These are phyloP conservation scores for Dryadula phaetusa DNA, from an alignment of 2,888 invertebrate species.

Conservation along the genomic window DNA sequence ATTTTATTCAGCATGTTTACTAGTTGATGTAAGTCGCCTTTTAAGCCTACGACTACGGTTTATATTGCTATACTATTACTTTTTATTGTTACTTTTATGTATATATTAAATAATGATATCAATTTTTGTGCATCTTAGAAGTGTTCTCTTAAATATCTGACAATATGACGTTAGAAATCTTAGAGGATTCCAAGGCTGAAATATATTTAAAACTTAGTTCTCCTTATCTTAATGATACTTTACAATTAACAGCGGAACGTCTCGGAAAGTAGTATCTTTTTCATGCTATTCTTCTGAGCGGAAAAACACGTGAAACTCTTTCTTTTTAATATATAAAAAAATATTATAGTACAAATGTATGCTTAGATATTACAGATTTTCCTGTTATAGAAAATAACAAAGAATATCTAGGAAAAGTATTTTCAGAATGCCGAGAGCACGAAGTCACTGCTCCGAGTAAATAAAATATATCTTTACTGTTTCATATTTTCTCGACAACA, in stretches of 20 bases:
- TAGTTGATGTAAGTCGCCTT: background rate
- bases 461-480: slow-evolving; percentile 34
- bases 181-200: background rate
- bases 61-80: too few relatives aligned
- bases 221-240: too few relatives aligned
- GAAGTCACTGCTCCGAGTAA: slow-evolving; percentile 34
- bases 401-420: slow-evolving; percentile 28
- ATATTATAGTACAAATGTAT: background rate
- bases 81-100: too few relatives aligned
- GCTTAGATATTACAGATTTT: background rate
- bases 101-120: too few relatives aligned
- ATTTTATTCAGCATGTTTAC: background rate
- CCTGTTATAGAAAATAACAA: slow-evolving; percentile 3
- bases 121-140: too few relatives aligned
- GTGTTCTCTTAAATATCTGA: background rate
- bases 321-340: too few relatives aligned
- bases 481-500: slow-evolving; percentile 38
- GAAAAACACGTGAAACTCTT: too few relatives aligned
- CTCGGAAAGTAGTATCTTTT: too few relatives aligned
- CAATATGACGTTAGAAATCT: background rate
- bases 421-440: slow-evolving; percentile 24
- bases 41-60: background rate
- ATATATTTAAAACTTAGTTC: background rate
- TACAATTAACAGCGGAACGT: too few relatives aligned
- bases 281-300: too few relatives aligned